Percentiles rank a stretch among this genome's conserved stretches.
Conservation (phyloP, 2,888 invertebrate genomes). For the Apodemia mormo region DNA sequence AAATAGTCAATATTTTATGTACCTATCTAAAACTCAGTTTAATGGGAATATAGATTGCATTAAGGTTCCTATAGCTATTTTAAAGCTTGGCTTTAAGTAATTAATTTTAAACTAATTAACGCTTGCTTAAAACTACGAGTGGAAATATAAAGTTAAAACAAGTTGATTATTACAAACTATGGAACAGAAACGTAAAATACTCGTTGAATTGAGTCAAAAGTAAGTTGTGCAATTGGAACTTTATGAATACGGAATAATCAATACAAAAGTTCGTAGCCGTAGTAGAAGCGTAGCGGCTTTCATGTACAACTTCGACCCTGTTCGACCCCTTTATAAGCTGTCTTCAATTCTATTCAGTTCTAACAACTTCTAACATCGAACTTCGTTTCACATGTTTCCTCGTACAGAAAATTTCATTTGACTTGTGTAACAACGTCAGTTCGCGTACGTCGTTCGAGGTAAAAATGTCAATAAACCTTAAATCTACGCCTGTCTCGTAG, state of each 20-base stretch:
- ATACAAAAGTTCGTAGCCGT: background rate
- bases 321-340: slow-evolving; percentile 4
- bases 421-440: background rate
- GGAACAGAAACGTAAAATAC: too few species aligned
- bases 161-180: too few species aligned
- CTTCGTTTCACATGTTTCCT: slow-evolving; percentile 1
- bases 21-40: too few species aligned
- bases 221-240: too few species aligned
- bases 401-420: background rate
- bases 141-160: too few species aligned
- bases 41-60: too few species aligned
- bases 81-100: too few species aligned
- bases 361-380: background rate
- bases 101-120: too few species aligned
- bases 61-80: too few species aligned
- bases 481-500: slow-evolving; percentile 1
- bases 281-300: background rate
- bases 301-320: background rate
- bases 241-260: slow-evolving; percentile 9
- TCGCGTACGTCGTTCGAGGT: background rate
- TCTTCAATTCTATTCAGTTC: slow-evolving; percentile 8
- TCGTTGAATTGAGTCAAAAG: too few species aligned
- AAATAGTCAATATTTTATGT: too few species aligned
- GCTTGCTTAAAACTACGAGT: too few species aligned
- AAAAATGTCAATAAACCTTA: slow-evolving; percentile 11